Evolutionary conservation across 1,140 invertebrate species (phyloP).

Genomic region (Drosophila varians): DNA sequence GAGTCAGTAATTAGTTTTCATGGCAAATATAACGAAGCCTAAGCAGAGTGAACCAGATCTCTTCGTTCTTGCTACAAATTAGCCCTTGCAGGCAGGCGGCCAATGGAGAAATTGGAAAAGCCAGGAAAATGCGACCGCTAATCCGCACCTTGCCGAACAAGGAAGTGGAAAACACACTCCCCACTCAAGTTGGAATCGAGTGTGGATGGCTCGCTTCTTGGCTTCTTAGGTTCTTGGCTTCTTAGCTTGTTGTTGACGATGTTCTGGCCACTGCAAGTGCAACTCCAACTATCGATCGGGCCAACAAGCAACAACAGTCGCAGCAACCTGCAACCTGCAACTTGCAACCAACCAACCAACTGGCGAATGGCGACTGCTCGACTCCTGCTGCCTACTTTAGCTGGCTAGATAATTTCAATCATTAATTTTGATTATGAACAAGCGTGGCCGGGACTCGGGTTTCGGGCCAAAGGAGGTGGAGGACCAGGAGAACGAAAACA

Average conservation of each 20-base stretch:
- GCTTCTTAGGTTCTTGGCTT: constrained; percentile 18
- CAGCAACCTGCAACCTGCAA: constrained; percentile 21
- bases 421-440: constrained; percentile 82
- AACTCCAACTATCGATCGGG: constrained; percentile 18
- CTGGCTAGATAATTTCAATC: constrained; percentile 80
- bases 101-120: constrained; percentile 21
- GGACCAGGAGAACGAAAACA: neutral
- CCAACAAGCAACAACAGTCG: constrained; percentile 13
- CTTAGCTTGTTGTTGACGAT: constrained; percentile 61
- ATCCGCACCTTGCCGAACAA: constrained; percentile 78
- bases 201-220: constrained; percentile 32
- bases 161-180: constrained; percentile 69
- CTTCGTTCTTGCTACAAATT: constrained; percentile 56
- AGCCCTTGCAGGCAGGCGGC: constrained; percentile 69
- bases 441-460: constrained; percentile 54
- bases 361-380: constrained; percentile 14
- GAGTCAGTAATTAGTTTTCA: constrained; percentile 72
- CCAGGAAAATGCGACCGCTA: constrained; percentile 43
- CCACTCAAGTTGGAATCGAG: constrained; percentile 15
- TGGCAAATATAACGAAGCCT: constrained; percentile 65
- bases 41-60: constrained; percentile 29
- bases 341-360: constrained; percentile 18
- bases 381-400: constrained; percentile 68
- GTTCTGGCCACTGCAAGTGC: constrained; percentile 50
- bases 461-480: constrained; percentile 11